Base-by-base conservation (phyloP, 2,797 vertebrate species). In the Gallinago nigripennis region DNA sequence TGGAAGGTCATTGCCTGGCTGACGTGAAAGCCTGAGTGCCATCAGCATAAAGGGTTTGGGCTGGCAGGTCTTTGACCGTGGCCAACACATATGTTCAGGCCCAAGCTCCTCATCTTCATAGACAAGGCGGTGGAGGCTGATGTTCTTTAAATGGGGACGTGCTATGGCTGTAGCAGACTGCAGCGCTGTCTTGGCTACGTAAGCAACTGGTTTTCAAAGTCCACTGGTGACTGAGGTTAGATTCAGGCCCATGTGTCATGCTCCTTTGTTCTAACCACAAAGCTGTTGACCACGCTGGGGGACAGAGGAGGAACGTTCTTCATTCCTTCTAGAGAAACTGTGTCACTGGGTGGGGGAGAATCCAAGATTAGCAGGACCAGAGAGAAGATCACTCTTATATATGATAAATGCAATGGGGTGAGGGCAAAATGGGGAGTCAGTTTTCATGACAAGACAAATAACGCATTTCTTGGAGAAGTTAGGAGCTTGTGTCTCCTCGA, bases 241-340 rank as follows among this genome's bases (percentile, higher is more conserved):
- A 24, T 75, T 88, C 54, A 91, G 64, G 19, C 33, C 61, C 15
- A 13, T 76, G 76, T 79, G 83, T 86, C 88, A 30, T 78, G 23
- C 9, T 81, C 28, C 48, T 92, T 83, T 92, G 37, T 88, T 95
- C 91, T 86, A 54, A 91, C 91, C 94, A 91, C 85, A 95, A 90
- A 94, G 70, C 57, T 50, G 31, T 61, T 71, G 30, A 65, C 50
- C 77, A 25, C 68, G 64, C 79, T 75, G 45, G 69, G 37, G 61
- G 89, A 50, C 63, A 75, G 45, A 48, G 17, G 64, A 87, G 25
- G 39, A 91, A 41, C 18, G 57, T 75, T 81, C 86, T 69, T 92
- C 76, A 43, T 76, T 83, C 65, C 75, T 91, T 75, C 86, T 81
- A 51, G 61, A 65, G 82, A 78, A 81, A 33, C 58, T 10, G 13